Percentiles rank a stretch among this genome's conserved stretches.
phyloP scores from a whole-genome alignment of 2,888 invertebrate species.

The Leptinotarsa haldemani region DNA sequence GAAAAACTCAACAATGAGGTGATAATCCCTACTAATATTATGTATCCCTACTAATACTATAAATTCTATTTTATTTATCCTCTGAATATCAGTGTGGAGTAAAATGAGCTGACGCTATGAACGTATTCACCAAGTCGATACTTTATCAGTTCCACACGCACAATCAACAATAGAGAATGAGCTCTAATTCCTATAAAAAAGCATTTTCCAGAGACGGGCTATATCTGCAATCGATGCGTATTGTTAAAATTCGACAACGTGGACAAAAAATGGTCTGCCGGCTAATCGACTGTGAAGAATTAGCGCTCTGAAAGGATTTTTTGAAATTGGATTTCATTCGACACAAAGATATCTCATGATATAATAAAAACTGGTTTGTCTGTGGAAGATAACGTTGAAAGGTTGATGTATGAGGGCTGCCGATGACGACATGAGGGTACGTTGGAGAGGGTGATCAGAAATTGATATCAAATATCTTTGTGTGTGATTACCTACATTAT shows the following conservation, averaged over 20 bases:
- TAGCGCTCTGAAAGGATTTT: constrained; percentile 6
- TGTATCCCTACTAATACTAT: no score
- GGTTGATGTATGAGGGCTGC: not conserved
- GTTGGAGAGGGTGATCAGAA: not conserved
- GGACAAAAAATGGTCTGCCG: not conserved
- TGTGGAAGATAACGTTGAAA: not conserved
- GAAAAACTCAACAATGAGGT: no score
- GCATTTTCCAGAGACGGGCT: not conserved
- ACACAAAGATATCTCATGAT: not conserved
- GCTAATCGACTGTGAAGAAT: constrained; percentile 14
- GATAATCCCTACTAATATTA: no score
- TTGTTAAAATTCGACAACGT: constrained; percentile 1
- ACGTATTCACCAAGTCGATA: not conserved
- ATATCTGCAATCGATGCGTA: constrained; percentile 6
- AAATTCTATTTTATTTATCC: no score
- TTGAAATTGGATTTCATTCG: not conserved
- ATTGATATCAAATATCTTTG: no score
- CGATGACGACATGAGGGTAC: not conserved
- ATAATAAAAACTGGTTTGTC: not conserved
- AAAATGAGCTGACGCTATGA: not conserved
- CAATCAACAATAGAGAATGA: not conserved
- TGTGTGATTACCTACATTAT: no score
- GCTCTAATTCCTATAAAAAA: not conserved
- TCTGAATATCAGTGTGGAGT: no score
- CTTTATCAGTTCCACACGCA: not conserved